Conservation (phyloP, 2,113 vertebrate genomes). For the Megaleporinus macrocephalus region DNA sequence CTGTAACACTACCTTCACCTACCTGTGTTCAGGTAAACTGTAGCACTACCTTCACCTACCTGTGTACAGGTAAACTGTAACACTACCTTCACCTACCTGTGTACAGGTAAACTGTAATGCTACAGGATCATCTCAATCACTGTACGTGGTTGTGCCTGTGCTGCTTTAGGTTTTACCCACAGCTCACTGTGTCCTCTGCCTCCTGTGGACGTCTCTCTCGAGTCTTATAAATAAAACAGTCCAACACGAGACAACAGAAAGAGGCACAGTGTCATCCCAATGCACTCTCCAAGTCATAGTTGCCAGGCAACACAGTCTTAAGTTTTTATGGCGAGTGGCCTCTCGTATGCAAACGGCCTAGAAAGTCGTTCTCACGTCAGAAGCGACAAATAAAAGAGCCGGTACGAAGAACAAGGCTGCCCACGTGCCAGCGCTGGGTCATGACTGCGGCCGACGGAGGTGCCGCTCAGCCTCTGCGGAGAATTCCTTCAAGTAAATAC, state of each 20-base stretch:
- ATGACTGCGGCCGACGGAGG: constrained; percentile 19
- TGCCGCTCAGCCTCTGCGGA: constrained; percentile 55
- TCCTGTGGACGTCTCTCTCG: neutral
- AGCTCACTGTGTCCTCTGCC: neutral
- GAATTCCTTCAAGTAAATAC: constrained; percentile 67
- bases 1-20: no score
- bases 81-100: no score
- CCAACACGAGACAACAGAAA: neutral
- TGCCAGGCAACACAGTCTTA: constrained; percentile 47
- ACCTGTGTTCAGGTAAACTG: no score
- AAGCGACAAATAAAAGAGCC: neutral
- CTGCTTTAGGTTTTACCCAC: neutral
- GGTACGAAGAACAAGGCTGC: neutral
- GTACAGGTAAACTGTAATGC: no score
- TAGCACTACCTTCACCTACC: no score
- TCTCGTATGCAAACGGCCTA: constrained; percentile 18
- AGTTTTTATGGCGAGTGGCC: constrained; percentile 21
- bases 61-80: no score
- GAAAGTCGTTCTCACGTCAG: neutral
- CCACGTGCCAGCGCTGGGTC: neutral
- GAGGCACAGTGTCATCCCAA: neutral
- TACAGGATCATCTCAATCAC: no score
- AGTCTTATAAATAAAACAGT: constrained; percentile 11
- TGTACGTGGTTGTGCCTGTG: neutral
- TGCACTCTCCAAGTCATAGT: constrained; percentile 12